Base-by-base conservation (phyloP, 1,140 invertebrate genomes). In the Philaenus spumarius region DNA sequence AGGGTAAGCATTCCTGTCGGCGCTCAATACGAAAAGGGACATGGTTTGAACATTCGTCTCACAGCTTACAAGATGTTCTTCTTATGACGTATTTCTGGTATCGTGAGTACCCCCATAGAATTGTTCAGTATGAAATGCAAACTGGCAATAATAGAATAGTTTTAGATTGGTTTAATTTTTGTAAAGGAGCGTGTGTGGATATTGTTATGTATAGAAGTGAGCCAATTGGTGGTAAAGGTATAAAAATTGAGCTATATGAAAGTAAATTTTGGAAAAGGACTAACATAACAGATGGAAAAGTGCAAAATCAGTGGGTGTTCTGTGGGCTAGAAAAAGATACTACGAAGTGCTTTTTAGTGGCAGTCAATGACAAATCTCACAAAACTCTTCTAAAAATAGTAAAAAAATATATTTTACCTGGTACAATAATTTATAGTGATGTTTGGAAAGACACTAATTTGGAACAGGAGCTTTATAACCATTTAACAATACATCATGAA, bases 211-310 rank as follows among this genome's bases (percentile, higher is more conserved):
- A 35, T 20, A 30, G 50, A 9, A 53, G 23, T 19, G 37, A 2
- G 3, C 34, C 50, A 12, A 39, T 53, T n/a, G 50, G 50, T 39
- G 50, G 50, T 20, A 30, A 53, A 22, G 50, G 50, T 15, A 37
- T 53, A 22, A 53, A 53, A 22, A 53, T 53, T 39, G 50, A 53
- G 20, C 35, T 53, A 17, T 53, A 53, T 37, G 50, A 53, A 53
- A 53, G 50, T 26, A 53, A 53, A 20, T 53, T 53, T 39, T 53
- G 50, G 50, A 53, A 37, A 53, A 14, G 50, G n/a, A 39, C 11
- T 22, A 30, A 53, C 37, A 35, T 30, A 19, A 35, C 22, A 11
- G 34, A 53, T 22, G 12, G 37, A 15, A 53, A 39, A 39, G 50
- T 53, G n/a, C 17, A 37, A 19, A 53, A 39, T 26, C 50, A 53